Conservation (phyloP, 2,888 invertebrate genomes). For the Drosophila birchii region DNA sequence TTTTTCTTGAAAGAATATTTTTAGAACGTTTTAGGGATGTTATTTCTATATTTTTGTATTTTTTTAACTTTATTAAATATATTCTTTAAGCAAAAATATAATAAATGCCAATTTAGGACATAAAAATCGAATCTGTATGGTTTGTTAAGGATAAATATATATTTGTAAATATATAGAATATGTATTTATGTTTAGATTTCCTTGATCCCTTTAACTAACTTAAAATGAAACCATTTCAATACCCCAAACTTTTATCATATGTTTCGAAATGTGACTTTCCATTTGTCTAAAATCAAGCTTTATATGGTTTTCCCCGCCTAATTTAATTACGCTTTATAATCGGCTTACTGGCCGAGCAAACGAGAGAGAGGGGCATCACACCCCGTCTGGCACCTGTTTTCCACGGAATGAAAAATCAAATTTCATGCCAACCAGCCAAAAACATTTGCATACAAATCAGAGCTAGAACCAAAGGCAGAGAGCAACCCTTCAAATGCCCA, state of each 20-base stretch:
- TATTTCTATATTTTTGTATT: too few relatives aligned
- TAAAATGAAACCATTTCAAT: neutral
- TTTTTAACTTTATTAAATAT: too few relatives aligned
- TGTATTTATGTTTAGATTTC: too few relatives aligned
- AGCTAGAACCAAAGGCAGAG: constrained; percentile 25
- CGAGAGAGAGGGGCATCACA: neutral
- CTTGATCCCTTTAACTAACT: neutral
- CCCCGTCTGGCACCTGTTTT: constrained; percentile 38
- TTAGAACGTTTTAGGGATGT: too few relatives aligned
- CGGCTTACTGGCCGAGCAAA: constrained; percentile 53
- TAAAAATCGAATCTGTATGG: too few relatives aligned
- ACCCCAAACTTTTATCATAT: neutral
- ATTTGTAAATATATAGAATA: neutral
- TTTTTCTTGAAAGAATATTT: neutral
- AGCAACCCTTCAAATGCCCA: constrained; percentile 75
- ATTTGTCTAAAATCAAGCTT: too few relatives aligned
- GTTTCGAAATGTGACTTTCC: neutral
- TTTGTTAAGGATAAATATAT: too few relatives aligned
- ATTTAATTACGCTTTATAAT: constrained; percentile 70
- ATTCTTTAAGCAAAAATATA: too few relatives aligned
- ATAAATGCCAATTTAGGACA: too few relatives aligned
- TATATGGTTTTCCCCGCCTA: constrained; percentile 33
- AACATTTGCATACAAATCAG: constrained; percentile 75
- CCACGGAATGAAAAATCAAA: constrained; percentile 55
- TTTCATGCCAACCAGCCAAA: constrained; percentile 48